A percentile compares a stretch with the other conserved stretches of the same genome.
Evolutionary conservation across 2,113 vertebrate species (phyloP).

Genomic region (Penelope pileata): DNA sequence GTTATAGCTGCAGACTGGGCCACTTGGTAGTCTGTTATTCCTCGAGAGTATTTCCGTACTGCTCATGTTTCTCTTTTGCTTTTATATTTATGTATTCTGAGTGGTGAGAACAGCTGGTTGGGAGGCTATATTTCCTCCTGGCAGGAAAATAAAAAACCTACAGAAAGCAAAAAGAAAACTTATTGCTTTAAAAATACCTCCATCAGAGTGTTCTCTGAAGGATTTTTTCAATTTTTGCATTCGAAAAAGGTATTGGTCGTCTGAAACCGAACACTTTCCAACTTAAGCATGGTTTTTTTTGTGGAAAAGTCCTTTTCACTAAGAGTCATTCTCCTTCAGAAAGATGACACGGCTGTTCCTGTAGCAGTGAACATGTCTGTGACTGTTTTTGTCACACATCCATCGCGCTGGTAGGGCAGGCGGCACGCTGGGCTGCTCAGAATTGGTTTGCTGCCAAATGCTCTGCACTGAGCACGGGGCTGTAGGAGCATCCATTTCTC

Average conservation of each 20-base stretch:
- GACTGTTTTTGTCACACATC: neutral
- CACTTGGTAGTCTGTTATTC: neutral
- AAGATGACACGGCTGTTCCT: neutral
- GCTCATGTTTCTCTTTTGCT: neutral
- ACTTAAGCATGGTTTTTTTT: neutral
- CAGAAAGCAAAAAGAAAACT: neutral
- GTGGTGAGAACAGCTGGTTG: neutral
- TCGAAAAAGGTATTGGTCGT: neutral
- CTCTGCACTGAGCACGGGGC: neutral
- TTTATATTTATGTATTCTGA: neutral
- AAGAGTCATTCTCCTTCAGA: neutral
- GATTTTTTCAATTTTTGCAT: accelerated
- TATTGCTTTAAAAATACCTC: neutral
- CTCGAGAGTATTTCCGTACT: neutral
- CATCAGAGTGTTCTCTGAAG: neutral
- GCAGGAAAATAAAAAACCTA: neutral
- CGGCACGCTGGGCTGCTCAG: accelerated
- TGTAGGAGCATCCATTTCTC: neutral
- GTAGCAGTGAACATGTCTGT: neutral
- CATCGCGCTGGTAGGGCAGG: neutral
- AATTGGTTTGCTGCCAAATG: neutral
- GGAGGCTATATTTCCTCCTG: neutral
- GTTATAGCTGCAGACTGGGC: neutral
- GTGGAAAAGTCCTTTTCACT: neutral
- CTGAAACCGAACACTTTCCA: neutral